Conservation (phyloP, 2,888 invertebrate species). For the Chrysolina haemoptera region DNA sequence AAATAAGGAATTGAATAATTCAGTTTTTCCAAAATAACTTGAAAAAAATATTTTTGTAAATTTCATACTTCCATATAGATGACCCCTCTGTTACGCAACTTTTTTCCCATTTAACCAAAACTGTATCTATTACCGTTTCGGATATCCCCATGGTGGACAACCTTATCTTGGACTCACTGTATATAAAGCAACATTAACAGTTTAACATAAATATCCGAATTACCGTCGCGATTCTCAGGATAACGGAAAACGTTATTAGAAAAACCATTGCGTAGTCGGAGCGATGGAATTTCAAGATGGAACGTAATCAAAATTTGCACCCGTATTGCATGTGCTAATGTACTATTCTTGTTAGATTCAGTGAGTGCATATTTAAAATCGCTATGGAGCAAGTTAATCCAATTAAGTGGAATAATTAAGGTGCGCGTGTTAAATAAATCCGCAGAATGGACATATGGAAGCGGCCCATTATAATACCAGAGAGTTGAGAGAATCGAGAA, state of each 20-base stretch:
- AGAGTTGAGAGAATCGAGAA: slow-evolving; percentile 53
- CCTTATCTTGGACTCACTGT: too few relatives aligned
- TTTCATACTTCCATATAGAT: too few relatives aligned
- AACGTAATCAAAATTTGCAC: slow-evolving; percentile 39
- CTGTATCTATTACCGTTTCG: too few relatives aligned
- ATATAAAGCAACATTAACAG: too few relatives aligned
- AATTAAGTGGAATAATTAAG: slow-evolving; percentile 55
- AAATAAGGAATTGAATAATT: too few relatives aligned
- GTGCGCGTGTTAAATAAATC: slow-evolving; percentile 60
- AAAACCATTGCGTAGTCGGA: slow-evolving; percentile 32
- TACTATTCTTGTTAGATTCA: slow-evolving; percentile 42
- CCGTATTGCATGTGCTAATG: slow-evolving; percentile 38
- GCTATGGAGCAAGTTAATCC: slow-evolving; percentile 42
- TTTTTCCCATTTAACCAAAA: too few relatives aligned
- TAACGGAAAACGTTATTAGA: not conserved
- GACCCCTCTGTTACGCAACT: too few relatives aligned
- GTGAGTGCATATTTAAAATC: slow-evolving; percentile 43
- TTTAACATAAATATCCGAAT: too few relatives aligned
- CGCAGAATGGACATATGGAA: slow-evolving; percentile 62
- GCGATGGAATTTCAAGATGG: slow-evolving; percentile 31
- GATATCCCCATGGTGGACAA: too few relatives aligned
- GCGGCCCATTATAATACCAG: slow-evolving; percentile 63
- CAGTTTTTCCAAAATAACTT: too few relatives aligned
- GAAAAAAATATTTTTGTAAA: too few relatives aligned
- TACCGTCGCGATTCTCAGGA: too few relatives aligned